Evolutionary conservation across 2,113 vertebrate genomes (phyloP).

Genomic region (Hucho hucho): DNA sequence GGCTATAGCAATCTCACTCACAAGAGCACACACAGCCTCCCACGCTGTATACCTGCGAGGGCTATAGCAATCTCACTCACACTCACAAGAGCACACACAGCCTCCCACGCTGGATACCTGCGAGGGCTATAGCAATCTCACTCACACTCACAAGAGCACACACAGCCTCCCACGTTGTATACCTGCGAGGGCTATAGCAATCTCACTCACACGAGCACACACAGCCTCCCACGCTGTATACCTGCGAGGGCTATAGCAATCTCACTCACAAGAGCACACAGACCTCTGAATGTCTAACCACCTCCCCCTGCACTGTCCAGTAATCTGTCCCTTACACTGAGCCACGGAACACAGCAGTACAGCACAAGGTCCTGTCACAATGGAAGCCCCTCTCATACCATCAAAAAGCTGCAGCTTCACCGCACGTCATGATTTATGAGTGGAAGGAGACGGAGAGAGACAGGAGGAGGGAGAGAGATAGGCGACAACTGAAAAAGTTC

Average conservation of each 20-base stretch:
- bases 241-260: not conserved
- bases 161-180: not conserved
- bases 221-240: no score
- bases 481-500: not conserved
- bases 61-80: not conserved
- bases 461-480: not conserved
- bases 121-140: not conserved
- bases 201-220: not conserved
- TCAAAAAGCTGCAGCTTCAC: slow-evolving; percentile 35
- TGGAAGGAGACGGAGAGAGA: slow-evolving; percentile 1
- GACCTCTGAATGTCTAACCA: not conserved
- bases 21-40: not conserved
- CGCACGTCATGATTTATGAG: slow-evolving; percentile 20
- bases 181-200: not conserved
- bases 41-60: no score
- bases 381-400: slow-evolving; percentile 48
- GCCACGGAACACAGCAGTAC: slow-evolving; percentile 33
- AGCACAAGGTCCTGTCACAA: slow-evolving; percentile 37
- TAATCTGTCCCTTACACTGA: slow-evolving; percentile 4
- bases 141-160: not conserved
- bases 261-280: not conserved
- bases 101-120: no score
- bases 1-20: not conserved
- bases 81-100: not conserved
- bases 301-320: not conserved